Evolutionary conservation across 2,888 invertebrate genomes (phyloP).

Genomic region (Aelia acuminata): DNA sequence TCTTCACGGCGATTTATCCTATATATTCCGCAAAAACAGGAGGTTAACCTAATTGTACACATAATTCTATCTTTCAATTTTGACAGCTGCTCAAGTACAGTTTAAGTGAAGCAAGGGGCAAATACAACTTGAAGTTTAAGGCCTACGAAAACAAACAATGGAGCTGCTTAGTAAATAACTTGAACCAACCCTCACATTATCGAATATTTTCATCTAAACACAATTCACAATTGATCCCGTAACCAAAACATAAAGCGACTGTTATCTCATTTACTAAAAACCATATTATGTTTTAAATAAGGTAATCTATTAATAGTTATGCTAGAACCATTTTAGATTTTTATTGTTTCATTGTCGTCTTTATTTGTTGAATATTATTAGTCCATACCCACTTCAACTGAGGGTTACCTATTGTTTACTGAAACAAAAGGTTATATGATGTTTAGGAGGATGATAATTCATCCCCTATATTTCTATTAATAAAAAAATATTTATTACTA

Average conservation of each 20-base stretch:
- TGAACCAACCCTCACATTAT: not conserved
- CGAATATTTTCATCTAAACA: constrained; percentile 8
- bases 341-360: not conserved
- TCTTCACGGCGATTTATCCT: constrained; percentile 42
- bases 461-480: not conserved
- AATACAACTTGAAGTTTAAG: constrained; percentile 19
- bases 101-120: not conserved
- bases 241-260: not conserved
- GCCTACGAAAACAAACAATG: not conserved
- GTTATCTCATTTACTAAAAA: constrained; percentile 15
- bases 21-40: constrained; percentile 10
- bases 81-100: constrained; percentile 33
- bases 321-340: not conserved
- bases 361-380: not conserved
- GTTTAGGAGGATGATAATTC: not conserved
- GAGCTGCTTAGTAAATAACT: not conserved
- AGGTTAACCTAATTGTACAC: constrained; percentile 42
- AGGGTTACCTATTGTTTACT: not conserved
- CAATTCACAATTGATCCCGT: not conserved
- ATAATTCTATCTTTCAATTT: constrained; percentile 31
- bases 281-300: not conserved
- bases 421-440: not conserved
- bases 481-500: not conserved
- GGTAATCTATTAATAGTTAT: not conserved
- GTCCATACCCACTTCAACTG: not conserved